Percentiles rank a stretch among this genome's conserved stretches.
phyloP scores from a whole-genome alignment of 1,140 invertebrate genomes.

The Eriosoma lanigerum region DNA sequence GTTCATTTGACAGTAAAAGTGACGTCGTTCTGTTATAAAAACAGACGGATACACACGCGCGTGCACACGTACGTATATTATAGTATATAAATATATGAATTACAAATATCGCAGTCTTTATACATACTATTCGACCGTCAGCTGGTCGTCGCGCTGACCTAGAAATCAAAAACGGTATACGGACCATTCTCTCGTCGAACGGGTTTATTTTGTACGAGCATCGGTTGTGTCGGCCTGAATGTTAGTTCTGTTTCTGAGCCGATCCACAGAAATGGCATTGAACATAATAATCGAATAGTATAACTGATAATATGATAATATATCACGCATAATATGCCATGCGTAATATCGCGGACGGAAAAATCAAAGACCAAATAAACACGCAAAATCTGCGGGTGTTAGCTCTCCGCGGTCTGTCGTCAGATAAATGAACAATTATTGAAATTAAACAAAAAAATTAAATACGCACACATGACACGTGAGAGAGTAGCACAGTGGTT shows the following conservation, averaged over 20 bases:
- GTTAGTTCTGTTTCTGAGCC: background rate
- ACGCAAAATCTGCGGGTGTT: no score
- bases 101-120: no score
- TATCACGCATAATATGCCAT: background rate
- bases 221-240: constrained; percentile 10
- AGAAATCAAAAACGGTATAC: constrained; percentile 42
- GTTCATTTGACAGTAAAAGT: constrained; percentile 15
- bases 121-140: background rate
- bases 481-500: constrained; percentile 10
- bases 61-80: background rate
- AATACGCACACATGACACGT: background rate
- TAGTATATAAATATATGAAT: background rate
- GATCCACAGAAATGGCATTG: constrained; percentile 3
- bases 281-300: no score
- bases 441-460: background rate
- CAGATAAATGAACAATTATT: background rate
- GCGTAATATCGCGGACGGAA: background rate
- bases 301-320: no score
- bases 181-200: background rate
- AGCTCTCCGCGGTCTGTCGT: background rate
- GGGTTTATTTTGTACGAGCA: background rate
- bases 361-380: background rate
- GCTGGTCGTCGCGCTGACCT: constrained; percentile 29
- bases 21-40: background rate
- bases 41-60: background rate